Conservation (phyloP, 2,113 vertebrate genomes). For the Coptodon bakossiorum region DNA sequence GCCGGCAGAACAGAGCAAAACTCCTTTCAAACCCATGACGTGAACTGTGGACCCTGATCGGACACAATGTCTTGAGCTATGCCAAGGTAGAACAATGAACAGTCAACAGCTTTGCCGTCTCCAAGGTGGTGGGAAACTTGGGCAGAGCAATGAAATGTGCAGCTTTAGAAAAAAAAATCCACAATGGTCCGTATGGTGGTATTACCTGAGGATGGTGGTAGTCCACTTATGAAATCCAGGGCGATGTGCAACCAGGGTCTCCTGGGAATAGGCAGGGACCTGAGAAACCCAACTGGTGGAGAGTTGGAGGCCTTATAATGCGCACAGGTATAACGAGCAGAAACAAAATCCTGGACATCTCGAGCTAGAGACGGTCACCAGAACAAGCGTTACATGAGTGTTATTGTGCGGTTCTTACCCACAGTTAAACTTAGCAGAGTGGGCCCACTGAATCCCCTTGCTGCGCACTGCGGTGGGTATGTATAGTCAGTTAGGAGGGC, state of each 20-base stretch:
- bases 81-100: neutral
- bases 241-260: neutral
- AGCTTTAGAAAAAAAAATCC: neutral
- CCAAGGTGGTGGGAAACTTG: neutral
- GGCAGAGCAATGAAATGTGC: neutral
- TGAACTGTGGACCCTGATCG: fast-evolving
- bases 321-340: neutral
- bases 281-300: neutral
- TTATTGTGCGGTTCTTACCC: neutral
- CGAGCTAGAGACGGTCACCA: neutral
- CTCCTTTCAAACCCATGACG: neutral
- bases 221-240: neutral
- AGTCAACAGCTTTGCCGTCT: neutral
- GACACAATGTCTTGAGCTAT: neutral
- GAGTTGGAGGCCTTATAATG: neutral
- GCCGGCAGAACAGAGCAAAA: neutral
- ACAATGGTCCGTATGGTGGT: neutral
- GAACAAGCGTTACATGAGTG: neutral
- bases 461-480: neutral
- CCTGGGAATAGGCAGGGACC: neutral
- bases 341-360: neutral
- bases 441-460: neutral
- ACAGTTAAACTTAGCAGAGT: neutral
- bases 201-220: neutral
- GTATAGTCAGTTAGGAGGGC: neutral